phyloP scores from a whole-genome alignment of 2,113 vertebrate genomes.

The Galemys pyrenaicus region DNA sequence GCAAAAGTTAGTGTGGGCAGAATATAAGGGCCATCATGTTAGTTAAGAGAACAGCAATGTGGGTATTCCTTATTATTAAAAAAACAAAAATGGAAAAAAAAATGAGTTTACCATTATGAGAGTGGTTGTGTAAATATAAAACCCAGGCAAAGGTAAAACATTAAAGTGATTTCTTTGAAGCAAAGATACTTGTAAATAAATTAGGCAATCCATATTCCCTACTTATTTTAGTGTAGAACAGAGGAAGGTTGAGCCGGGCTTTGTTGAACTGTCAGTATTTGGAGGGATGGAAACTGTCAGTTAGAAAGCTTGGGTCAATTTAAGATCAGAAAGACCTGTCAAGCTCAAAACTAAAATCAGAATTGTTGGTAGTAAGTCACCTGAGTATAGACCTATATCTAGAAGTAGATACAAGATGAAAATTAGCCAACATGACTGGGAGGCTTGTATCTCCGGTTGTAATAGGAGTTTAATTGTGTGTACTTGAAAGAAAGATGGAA shows the following conservation, averaged over 20 bases:
- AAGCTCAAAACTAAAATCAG: not conserved
- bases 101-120: not conserved
- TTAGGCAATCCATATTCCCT: not conserved
- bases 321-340: not conserved
- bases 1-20: not conserved
- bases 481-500: not conserved
- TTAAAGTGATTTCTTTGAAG: not conserved
- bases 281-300: not conserved
- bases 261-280: not conserved
- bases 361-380: not conserved
- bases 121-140: not conserved
- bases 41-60: not conserved
- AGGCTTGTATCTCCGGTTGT: not conserved
- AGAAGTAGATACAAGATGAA: not conserved
- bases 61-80: not conserved
- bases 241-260: not conserved
- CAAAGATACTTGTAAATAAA: not conserved
- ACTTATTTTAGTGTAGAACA: not conserved
- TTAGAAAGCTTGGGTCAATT: not conserved
- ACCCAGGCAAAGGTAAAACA: not conserved
- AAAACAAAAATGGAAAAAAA: not conserved
- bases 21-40: not conserved
- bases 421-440: not conserved
- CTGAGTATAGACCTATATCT: not conserved
- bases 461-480: not conserved